phyloP scores from a whole-genome alignment of 2,888 invertebrate genomes.

The Dryobotodes eremita region DNA sequence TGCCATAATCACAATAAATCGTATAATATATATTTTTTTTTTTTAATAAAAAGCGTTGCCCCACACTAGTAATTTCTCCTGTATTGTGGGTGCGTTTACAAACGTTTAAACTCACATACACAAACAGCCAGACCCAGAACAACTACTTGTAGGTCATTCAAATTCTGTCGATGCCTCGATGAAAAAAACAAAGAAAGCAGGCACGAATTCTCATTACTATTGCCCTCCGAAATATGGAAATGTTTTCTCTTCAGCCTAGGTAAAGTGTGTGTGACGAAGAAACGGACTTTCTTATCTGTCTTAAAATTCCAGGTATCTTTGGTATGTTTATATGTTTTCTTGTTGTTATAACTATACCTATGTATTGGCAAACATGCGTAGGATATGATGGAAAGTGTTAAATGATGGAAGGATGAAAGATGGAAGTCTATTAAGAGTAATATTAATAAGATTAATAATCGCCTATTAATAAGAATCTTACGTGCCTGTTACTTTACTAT shows the following conservation, averaged over 20 bases:
- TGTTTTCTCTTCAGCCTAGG: neutral
- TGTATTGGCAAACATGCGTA: neutral
- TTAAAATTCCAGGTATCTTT: constrained; percentile 3
- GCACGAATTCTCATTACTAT: neutral
- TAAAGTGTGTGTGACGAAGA: neutral
- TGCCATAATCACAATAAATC: constrained; percentile 9
- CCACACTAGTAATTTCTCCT: neutral
- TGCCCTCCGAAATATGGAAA: neutral
- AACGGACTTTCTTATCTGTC: neutral
- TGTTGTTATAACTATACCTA: neutral
- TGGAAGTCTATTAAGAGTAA: no score
- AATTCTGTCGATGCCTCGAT: neutral
- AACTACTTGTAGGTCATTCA: no score
- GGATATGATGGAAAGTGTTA: neutral
- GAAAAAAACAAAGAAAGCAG: neutral
- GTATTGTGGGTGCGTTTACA: no score
- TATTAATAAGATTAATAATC: no score
- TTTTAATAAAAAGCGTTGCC: no score
- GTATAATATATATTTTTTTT: neutral
- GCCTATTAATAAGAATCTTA: neutral
- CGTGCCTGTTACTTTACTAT: constrained; percentile 15
- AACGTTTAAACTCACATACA: no score
- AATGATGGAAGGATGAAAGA: no score
- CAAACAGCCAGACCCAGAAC: no score
- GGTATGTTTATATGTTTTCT: neutral